Percentiles rank a stretch among this genome's conserved stretches.
phyloP scores from a whole-genome alignment of 2,888 invertebrate species.

The Protonemura montana region DNA sequence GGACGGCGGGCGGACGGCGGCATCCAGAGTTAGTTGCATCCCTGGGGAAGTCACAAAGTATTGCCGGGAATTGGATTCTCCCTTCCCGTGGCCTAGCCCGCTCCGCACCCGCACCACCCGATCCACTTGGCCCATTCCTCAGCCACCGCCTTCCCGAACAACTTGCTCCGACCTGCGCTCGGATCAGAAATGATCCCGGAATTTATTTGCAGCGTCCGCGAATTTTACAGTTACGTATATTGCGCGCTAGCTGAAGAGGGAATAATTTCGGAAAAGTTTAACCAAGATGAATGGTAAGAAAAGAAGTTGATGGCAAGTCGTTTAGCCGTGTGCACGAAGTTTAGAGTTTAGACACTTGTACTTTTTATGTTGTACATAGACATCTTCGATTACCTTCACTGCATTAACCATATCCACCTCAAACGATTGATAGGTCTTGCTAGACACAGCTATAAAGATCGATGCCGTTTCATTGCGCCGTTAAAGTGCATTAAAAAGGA shows the following conservation, averaged over 20 bases:
- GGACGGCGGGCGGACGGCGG: not conserved
- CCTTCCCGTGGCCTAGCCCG: slow-evolving; percentile 3
- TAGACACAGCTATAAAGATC: not conserved
- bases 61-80: slow-evolving; percentile 45
- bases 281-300: not conserved
- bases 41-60: slow-evolving; percentile 44
- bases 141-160: not conserved
- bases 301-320: not conserved
- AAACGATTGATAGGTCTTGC: not conserved
- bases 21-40: slow-evolving; percentile 27
- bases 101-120: not conserved
- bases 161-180: not conserved
- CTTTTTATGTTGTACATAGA: not conserved
- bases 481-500: not conserved
- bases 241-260: not conserved
- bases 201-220: not conserved
- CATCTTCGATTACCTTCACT: not conserved
- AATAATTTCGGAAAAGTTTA: not conserved
- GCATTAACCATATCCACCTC: not conserved
- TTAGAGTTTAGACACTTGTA: not conserved
- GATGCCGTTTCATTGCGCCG: not conserved
- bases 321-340: not conserved
- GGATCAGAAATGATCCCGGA: not conserved
- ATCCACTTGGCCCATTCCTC: not conserved
- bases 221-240: not conserved